Evolutionary conservation across 2,888 invertebrate species (phyloP).

Genomic region (Drosophila recens): DNA sequence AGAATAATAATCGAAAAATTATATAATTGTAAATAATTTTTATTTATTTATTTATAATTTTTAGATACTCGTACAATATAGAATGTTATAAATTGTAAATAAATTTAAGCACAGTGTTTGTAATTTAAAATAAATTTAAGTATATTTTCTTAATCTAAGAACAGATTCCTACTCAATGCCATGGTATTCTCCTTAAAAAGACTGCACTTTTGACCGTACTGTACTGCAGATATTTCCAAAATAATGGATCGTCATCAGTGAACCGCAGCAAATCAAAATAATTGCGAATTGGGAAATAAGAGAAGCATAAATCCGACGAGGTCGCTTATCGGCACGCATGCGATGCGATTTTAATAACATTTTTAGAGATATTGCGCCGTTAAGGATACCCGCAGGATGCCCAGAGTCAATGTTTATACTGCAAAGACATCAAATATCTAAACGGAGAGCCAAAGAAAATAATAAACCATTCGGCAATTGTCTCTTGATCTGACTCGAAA

Average conservation of each 20-base stretch:
- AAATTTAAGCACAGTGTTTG: too few relatives aligned
- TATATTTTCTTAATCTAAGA: too few relatives aligned
- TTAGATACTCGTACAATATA: too few relatives aligned
- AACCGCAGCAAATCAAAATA: constrained; percentile 63
- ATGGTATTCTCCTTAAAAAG: too few relatives aligned
- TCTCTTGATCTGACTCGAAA: constrained; percentile 42
- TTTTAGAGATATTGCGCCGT: constrained; percentile 68
- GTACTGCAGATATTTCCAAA: neutral
- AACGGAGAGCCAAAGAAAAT: constrained; percentile 59
- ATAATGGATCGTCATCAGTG: constrained; percentile 12
- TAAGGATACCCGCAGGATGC: constrained; percentile 52
- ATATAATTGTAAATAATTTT: too few relatives aligned
- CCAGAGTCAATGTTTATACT: constrained; percentile 54
- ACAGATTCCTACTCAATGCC: too few relatives aligned
- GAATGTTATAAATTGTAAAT: too few relatives aligned
- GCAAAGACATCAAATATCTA: constrained; percentile 61
- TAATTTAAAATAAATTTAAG: too few relatives aligned
- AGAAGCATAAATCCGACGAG: constrained; percentile 26
- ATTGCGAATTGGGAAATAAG: constrained; percentile 45
- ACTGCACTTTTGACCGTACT: constrained; percentile 1
- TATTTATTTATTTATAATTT: too few relatives aligned
- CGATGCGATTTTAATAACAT: constrained; percentile 74
- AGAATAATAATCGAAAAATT: too few relatives aligned
- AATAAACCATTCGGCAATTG: constrained; percentile 74
- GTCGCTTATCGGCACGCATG: constrained; percentile 61